These are phyloP conservation scores for Flabesymbios commensalis DNA, from an alignment of 2,888 invertebrate species.

Conservation along the genomic window DNA sequence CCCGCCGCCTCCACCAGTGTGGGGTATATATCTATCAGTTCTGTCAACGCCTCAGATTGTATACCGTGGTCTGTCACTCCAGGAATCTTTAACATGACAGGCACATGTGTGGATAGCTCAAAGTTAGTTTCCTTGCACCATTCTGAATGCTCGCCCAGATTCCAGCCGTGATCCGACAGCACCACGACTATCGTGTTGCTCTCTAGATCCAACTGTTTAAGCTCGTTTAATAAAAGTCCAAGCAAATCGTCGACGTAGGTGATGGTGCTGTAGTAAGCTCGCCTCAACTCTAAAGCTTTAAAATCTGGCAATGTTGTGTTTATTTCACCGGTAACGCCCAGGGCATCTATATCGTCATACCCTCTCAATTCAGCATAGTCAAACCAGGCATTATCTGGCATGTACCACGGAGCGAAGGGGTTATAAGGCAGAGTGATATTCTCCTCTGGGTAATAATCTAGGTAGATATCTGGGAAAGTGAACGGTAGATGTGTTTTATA, in stretches of 20 bases:
- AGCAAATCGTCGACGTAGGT: conserved; percentile 23
- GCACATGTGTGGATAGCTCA: conserved; percentile 40
- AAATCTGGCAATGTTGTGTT: conserved; percentile 39
- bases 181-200: conserved; percentile 29
- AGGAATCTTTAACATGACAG: conserved; percentile 42
- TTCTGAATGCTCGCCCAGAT: conserved; percentile 32
- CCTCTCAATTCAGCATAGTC: conserved; percentile 35
- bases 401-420: conserved; percentile 35
- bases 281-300: conserved; percentile 14
- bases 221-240: conserved; percentile 15
- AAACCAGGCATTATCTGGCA: conserved; percentile 43
- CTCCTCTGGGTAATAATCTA: conserved; percentile 24
- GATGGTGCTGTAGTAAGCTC: conserved; percentile 27
- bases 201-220: conserved; percentile 15
- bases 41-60: conserved; percentile 35
- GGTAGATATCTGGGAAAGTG: conserved; percentile 32
- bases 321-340: conserved; percentile 35
- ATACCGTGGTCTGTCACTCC: conserved; percentile 34
- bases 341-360: conserved; percentile 31
- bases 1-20: conserved; percentile 43
- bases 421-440: conserved; percentile 37
- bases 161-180: conserved; percentile 33
- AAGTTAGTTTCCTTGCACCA: conserved; percentile 43
- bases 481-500: conserved; percentile 38
- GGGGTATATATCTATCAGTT: conserved; percentile 44